These are phyloP conservation scores for Silurus asotus DNA, from an alignment of 2,113 vertebrate genomes.

Conservation along the genomic window DNA sequence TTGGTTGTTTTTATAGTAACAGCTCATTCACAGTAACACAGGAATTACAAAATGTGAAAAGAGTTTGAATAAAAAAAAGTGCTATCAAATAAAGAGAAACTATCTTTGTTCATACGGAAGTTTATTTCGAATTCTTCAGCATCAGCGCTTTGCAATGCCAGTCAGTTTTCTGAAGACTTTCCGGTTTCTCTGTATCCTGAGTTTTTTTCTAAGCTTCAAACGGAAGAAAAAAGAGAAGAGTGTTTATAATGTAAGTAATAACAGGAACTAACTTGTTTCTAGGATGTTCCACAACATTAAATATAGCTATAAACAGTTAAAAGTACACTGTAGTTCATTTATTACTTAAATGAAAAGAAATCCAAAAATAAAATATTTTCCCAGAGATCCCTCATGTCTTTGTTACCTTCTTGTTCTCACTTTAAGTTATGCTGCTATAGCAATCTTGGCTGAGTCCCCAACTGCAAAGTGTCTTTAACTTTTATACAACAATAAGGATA, in stretches of 20 bases:
- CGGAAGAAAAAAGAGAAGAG: neutral
- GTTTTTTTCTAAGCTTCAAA: neutral
- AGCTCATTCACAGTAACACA: neutral
- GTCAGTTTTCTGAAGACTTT: neutral
- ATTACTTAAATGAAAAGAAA: neutral
- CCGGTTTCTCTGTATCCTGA: constrained; percentile 14
- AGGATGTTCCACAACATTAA: neutral
- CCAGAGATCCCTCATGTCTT: too few species aligned
- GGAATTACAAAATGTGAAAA: neutral
- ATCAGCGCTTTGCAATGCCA: neutral
- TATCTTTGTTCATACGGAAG: neutral
- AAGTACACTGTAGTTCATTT: neutral
- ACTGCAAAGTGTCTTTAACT: too few species aligned
- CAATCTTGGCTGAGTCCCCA: too few species aligned
- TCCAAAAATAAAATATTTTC: neutral
- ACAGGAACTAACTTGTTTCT: neutral
- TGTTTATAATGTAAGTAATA: neutral
- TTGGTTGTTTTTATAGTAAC: neutral
- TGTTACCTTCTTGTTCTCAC: too few species aligned
- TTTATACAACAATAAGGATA: too few species aligned
- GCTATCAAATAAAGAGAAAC: neutral
- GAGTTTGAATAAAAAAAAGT: neutral
- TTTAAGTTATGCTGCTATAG: too few species aligned
- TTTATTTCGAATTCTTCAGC: neutral
- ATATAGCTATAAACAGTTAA: neutral